A percentile compares a stretch with the other conserved stretches of the same genome.
These are phyloP conservation scores for Tethea ocularis DNA, from an alignment of 2,888 invertebrate genomes.

Conservation along the genomic window DNA sequence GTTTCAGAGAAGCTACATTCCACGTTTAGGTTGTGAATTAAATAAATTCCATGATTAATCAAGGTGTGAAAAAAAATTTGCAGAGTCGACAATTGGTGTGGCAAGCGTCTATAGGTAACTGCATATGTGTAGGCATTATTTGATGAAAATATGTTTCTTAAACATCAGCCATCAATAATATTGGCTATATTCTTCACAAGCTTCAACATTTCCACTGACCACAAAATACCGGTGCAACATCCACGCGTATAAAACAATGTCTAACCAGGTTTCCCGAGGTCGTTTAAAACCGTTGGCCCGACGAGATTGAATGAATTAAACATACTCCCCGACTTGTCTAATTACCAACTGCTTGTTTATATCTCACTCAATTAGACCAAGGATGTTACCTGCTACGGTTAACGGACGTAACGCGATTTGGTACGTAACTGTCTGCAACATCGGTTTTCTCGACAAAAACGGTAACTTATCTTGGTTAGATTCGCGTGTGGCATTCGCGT, in stretches of 20 bases:
- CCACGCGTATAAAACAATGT: not conserved
- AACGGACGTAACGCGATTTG: conserved; percentile 30
- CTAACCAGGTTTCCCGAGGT: conserved; percentile 1
- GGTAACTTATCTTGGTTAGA: conserved; percentile 38
- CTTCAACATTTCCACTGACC: not conserved
- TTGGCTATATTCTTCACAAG: not conserved
- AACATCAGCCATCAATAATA: not conserved
- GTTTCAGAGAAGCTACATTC: no score
- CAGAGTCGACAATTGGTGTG: no score
- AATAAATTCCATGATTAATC: no score
- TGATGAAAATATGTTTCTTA: no score
- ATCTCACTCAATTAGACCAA: conserved; percentile 19
- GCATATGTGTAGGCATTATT: no score
- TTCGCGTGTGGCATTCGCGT: conserved; percentile 52
- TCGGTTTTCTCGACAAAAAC: conserved; percentile 36
- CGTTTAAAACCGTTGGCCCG: not conserved
- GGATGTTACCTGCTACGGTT: conserved; percentile 36
- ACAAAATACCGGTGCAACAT: not conserved
- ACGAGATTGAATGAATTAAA: not conserved
- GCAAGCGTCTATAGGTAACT: no score
- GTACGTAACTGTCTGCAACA: conserved; percentile 34
- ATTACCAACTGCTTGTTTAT: conserved; percentile 10
- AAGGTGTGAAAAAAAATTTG: no score
- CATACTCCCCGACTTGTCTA: not conserved
- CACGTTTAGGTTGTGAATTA: no score